Evolutionary conservation across 2,797 vertebrate species (phyloP).

Genomic region (Hippopotamyrus pictus): DNA sequence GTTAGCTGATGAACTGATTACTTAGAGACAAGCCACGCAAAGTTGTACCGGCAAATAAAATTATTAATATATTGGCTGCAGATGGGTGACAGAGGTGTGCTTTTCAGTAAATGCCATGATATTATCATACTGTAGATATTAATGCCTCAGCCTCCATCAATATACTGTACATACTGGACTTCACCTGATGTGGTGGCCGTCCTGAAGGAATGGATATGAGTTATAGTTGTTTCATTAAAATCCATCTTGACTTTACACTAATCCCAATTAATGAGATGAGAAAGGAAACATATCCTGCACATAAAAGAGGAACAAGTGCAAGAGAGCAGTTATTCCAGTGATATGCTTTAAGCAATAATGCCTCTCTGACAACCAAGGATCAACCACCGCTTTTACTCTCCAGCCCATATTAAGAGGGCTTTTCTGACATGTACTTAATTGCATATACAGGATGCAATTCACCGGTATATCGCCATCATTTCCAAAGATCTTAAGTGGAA

Average conservation of each 20-base stretch:
- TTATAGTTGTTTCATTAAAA: slow-evolving; percentile 61
- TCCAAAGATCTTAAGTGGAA: neutral
- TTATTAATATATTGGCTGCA: neutral
- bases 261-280: slow-evolving; percentile 53
- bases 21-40: neutral
- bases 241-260: slow-evolving; percentile 51
- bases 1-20: neutral
- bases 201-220: slow-evolving; percentile 34
- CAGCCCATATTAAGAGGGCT: slow-evolving; percentile 47
- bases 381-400: slow-evolving; percentile 41
- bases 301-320: slow-evolving; percentile 43
- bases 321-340: slow-evolving; percentile 42
- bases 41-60: neutral
- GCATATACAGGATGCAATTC: slow-evolving; percentile 47
- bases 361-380: slow-evolving; percentile 57
- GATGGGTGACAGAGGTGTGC: neutral
- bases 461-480: slow-evolving; percentile 28
- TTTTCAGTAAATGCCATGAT: neutral
- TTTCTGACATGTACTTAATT: slow-evolving; percentile 64
- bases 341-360: slow-evolving; percentile 52
- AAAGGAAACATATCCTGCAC: slow-evolving; percentile 44
- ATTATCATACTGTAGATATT: neutral
- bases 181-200: slow-evolving; percentile 41
- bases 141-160: neutral
- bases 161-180: neutral